Conservation (phyloP, 2,113 vertebrate genomes). For the Nyctibius bracteatus region DNA sequence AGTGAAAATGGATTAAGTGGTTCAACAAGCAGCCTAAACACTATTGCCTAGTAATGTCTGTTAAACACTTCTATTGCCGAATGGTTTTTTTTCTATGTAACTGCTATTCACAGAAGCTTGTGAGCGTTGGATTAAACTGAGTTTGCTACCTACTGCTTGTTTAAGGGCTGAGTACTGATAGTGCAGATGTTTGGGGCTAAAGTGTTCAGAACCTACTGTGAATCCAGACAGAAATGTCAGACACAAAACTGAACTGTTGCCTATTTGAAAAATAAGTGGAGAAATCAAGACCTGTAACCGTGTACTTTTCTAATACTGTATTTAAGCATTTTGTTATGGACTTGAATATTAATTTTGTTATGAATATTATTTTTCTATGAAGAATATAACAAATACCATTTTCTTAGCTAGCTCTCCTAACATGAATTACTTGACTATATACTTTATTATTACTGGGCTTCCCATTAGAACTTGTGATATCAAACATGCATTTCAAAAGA, state of each 20-base stretch:
- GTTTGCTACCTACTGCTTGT: slow-evolving; percentile 43
- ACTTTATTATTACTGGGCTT: not conserved
- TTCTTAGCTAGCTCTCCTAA: slow-evolving; percentile 19
- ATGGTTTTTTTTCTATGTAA: slow-evolving; percentile 25
- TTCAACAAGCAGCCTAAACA: slow-evolving; percentile 81
- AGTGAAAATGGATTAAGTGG: slow-evolving; percentile 79
- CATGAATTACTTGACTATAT: not conserved
- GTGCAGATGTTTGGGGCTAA: not conserved
- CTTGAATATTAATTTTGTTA: slow-evolving; percentile 26
- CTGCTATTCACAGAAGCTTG: slow-evolving; percentile 41
- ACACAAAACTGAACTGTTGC: not conserved
- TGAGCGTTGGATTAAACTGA: slow-evolving; percentile 30
- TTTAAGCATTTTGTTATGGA: slow-evolving; percentile 38
- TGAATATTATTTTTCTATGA: slow-evolving; percentile 6
- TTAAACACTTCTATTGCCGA: not conserved
- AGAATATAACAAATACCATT: not conserved
- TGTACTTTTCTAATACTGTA: slow-evolving; percentile 48
- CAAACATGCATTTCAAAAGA: not conserved
- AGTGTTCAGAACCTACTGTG: slow-evolving; percentile 20
- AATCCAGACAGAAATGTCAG: not conserved
- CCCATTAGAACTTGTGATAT: not conserved
- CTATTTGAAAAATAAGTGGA: not conserved
- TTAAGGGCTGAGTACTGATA: slow-evolving; percentile 29
- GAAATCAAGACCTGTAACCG: slow-evolving; percentile 6
- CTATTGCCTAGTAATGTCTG: slow-evolving; percentile 70